A percentile compares a stretch with the other conserved stretches of the same genome.
Conservation (phyloP, 2,888 invertebrate species). For the Ischnus inquisitorius region DNA sequence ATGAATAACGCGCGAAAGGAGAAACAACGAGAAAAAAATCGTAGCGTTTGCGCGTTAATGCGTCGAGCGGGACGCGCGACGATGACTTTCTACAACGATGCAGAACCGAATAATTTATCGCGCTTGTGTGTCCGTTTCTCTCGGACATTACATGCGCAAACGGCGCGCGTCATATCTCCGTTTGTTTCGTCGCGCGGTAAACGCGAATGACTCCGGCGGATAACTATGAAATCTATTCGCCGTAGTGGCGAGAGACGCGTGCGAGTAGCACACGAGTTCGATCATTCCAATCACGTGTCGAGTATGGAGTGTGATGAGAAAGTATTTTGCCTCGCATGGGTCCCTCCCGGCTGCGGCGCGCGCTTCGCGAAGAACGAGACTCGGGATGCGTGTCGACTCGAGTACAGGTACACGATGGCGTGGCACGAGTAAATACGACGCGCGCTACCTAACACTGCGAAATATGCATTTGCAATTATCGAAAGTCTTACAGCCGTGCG, state of each 20-base stretch:
- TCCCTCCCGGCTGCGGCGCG: slow-evolving; percentile 17
- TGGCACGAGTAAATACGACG: slow-evolving; percentile 26
- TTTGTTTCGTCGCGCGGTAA: neutral
- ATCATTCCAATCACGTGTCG: slow-evolving; percentile 60
- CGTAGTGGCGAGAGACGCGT: neutral
- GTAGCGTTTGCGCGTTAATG: slow-evolving; percentile 1
- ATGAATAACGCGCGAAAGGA: neutral
- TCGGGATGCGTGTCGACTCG: slow-evolving; percentile 13
- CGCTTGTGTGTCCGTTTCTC: slow-evolving; percentile 15
- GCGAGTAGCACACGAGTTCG: neutral
- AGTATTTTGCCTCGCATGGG: slow-evolving; percentile 54
- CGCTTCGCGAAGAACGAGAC: neutral
- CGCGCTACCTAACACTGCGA: neutral
- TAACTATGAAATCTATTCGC: slow-evolving; percentile 5
- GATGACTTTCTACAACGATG: slow-evolving; percentile 56
- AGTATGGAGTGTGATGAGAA: slow-evolving; percentile 51
- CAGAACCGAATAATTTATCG: slow-evolving; percentile 34
- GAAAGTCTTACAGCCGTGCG: neutral
- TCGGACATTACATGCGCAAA: neutral
- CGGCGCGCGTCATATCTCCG: slow-evolving; percentile 13
- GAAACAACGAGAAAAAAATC: slow-evolving; percentile 23
- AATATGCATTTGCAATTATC: slow-evolving; percentile 2
- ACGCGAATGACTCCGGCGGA: slow-evolving; percentile 25
- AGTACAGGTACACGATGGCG: slow-evolving; percentile 21
- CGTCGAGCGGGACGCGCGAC: neutral